Conservation (phyloP, 2,888 invertebrate species). For the Eristalinus sepulchralis region DNA sequence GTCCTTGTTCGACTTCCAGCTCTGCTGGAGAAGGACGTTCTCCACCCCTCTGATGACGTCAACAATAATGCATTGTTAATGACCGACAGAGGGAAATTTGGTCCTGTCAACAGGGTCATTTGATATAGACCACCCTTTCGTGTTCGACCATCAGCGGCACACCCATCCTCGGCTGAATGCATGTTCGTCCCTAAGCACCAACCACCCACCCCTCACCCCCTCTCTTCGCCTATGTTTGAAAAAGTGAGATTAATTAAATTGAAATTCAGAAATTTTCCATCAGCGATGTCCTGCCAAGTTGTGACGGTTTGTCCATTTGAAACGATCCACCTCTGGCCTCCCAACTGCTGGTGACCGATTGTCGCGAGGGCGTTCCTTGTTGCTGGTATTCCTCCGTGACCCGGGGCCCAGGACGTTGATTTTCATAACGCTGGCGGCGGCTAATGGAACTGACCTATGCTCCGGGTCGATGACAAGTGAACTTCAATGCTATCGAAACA, state of each 20-base stretch:
- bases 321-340: background rate
- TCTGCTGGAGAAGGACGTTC: too few relatives aligned
- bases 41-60: background rate
- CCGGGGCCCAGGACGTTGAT: background rate
- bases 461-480: slow-evolving; percentile 4
- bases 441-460: slow-evolving; percentile 31
- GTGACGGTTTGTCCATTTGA: background rate
- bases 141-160: background rate
- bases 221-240: slow-evolving; percentile 1
- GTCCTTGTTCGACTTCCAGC: background rate
- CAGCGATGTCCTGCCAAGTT: background rate
- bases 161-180: slow-evolving; percentile 10
- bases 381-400: background rate
- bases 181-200: too few relatives aligned
- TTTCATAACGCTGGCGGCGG: background rate
- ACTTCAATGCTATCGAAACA: slow-evolving; percentile 10
- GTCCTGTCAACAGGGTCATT: background rate
- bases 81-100: background rate
- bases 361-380: background rate
- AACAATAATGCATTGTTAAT: background rate
- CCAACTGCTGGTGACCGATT: background rate
- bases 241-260: slow-evolving; percentile 42
- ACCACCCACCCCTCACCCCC: too few relatives aligned
- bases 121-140: background rate
- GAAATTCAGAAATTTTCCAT: slow-evolving; percentile 1